phyloP scores from a whole-genome alignment of 2,888 invertebrate species.

The Halictus quadricinctus region DNA sequence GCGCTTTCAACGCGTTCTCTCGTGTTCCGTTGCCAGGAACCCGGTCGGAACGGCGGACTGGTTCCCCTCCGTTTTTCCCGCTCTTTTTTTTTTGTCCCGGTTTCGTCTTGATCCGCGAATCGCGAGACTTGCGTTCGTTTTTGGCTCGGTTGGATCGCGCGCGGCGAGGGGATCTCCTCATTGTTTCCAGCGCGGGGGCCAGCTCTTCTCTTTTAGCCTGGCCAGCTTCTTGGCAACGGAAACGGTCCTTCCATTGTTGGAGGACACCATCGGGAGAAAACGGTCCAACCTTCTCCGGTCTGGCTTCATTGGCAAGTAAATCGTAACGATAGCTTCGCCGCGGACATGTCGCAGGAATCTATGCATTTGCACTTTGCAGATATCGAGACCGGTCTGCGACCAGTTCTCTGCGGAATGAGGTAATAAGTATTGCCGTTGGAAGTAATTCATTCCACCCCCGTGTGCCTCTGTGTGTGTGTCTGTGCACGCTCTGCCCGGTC shows the following conservation, averaged over 20 bases:
- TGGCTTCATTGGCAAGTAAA: conserved; percentile 63
- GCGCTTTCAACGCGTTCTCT: conserved; percentile 13
- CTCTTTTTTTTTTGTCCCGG: neutral
- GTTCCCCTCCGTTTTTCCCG: conserved; percentile 8
- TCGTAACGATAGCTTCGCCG: conserved; percentile 39
- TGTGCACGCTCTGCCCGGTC: neutral
- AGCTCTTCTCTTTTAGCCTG: conserved; percentile 14
- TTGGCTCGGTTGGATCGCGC: conserved; percentile 54
- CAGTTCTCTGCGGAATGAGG: conserved; percentile 32
- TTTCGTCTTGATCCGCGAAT: neutral
- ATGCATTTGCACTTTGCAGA: conserved; percentile 43
- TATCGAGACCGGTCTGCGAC: conserved; percentile 27
- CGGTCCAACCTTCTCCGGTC: conserved; percentile 29
- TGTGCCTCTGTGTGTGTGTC: neutral
- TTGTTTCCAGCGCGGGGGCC: conserved; percentile 50
- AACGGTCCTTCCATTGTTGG: conserved; percentile 30
- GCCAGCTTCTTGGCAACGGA: conserved; percentile 67
- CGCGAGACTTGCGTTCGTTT: conserved; percentile 17
- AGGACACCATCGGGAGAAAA: conserved; percentile 31
- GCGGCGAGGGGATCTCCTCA: conserved; percentile 19
- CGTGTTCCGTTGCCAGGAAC: conserved; percentile 60
- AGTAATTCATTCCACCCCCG: conserved; percentile 21
- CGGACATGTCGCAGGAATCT: conserved; percentile 29
- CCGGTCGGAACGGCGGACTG: conserved; percentile 10
- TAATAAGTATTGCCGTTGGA: conserved; percentile 28